Evolutionary conservation across 2,113 vertebrate species (phyloP), one percentile per base, ranked within the genome.

Genomic region (Tragelaphus imberbis): DNA sequence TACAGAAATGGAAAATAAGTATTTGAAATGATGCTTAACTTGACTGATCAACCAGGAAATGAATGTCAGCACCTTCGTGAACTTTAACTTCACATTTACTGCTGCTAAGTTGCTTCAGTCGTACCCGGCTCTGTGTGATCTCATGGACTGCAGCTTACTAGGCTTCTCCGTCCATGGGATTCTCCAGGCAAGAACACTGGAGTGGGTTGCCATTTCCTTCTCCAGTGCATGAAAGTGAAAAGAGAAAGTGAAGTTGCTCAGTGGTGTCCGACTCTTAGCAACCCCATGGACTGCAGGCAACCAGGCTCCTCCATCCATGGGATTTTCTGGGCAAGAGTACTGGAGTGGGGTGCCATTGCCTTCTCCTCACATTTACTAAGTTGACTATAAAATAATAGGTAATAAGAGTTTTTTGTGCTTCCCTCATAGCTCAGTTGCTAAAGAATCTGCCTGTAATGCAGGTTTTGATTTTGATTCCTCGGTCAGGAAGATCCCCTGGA

Each of bases 1-100:
- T 90, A 59, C 47, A 58, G 11, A 94, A 94, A 61, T 93, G 44
- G 10, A 58, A 80, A 93, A 88, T 63, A 84, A 61, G 12, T 88
- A 55, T 49, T 51, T 92, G 77, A 92, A 61, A 84, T n/a, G 7
- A 53, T 58, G 23, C 16, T 51, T 33, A 49, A 44, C 15, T 40
- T 68, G 47, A 28, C 58, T 92, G 51, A 5, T 88, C 11, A 84
- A 61, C 33, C 28, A 47, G 27, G 49, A 68, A 88, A 36, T 88
- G n/a, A 16, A 90, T 17, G 25, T 71, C 51, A 47, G 25, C 33
- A 59, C 7, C 30, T 71, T 68, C 53, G 49, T 94, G 93, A 84
- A 16, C 55, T 55, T 19, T n/a, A 55, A 65, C 28, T 27, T 84
- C 77, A 61, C 10, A 44, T 84, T 36, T 68, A 75, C 17, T 75